phyloP scores from a whole-genome alignment of 1,140 invertebrate genomes.

The Diorhabda carinulata region DNA sequence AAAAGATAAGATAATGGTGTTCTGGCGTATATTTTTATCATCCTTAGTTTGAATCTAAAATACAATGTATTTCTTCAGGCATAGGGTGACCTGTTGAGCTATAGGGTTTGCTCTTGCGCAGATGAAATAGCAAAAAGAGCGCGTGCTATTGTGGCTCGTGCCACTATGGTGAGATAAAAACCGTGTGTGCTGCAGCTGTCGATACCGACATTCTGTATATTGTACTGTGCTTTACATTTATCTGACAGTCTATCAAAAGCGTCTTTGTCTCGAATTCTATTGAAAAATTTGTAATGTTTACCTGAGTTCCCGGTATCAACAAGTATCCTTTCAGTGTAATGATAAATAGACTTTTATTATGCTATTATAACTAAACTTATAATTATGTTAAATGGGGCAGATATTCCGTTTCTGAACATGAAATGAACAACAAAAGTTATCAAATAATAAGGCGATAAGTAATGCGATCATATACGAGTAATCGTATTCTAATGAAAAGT shows the following conservation, averaged over 20 bases:
- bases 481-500: too few relatives aligned
- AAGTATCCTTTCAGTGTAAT: constrained; percentile 19
- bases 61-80: not conserved
- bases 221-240: constrained; percentile 20
- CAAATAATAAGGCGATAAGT: too few relatives aligned
- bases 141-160: constrained; percentile 20
- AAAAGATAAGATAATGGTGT: too few relatives aligned
- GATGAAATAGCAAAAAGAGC: constrained; percentile 9
- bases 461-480: too few relatives aligned
- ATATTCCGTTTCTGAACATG: not conserved
- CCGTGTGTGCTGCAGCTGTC: constrained; percentile 22
- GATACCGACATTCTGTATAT: constrained; percentile 20
- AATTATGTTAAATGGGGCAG: not conserved
- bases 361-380: constrained; percentile 7
- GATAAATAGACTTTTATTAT: constrained; percentile 12
- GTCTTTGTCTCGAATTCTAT: constrained; percentile 18
- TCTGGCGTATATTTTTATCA: too few relatives aligned
- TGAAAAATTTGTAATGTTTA: constrained; percentile 20
- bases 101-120: constrained; percentile 4
- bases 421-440: not conserved
- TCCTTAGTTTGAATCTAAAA: too few relatives aligned
- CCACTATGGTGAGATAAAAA: constrained; percentile 16
- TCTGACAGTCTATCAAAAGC: constrained; percentile 20
- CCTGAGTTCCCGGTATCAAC: constrained; percentile 21
- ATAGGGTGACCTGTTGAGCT: constrained; percentile 15